phyloP scores from a whole-genome alignment of 2,113 vertebrate genomes.

The Danio rerio region GRCz12tu NC_133177.1:34599501-34600000 shows the following conservation, averaged over 20 bases:
- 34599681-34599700: neutral
- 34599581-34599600: neutral
- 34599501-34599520: too few species aligned
- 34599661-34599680: neutral
- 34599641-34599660: neutral
- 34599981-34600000: neutral
- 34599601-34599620: neutral
- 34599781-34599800: neutral
- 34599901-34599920: neutral
- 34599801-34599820: neutral
- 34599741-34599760: neutral
- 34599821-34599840: too few species aligned
- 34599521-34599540: too few species aligned
- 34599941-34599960: neutral
- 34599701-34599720: neutral
- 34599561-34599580: too few species aligned
- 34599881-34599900: neutral
- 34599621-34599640: neutral
- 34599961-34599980: neutral
- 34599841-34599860: too few species aligned
- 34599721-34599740: neutral
- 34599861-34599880: neutral
- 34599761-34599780: neutral
- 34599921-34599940: neutral
- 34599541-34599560: too few species aligned